A percentile compares a stretch with the other conserved stretches of the same genome.
Conservation (phyloP, 1,140 invertebrate species). For the Drosophila ambigua region DNA sequence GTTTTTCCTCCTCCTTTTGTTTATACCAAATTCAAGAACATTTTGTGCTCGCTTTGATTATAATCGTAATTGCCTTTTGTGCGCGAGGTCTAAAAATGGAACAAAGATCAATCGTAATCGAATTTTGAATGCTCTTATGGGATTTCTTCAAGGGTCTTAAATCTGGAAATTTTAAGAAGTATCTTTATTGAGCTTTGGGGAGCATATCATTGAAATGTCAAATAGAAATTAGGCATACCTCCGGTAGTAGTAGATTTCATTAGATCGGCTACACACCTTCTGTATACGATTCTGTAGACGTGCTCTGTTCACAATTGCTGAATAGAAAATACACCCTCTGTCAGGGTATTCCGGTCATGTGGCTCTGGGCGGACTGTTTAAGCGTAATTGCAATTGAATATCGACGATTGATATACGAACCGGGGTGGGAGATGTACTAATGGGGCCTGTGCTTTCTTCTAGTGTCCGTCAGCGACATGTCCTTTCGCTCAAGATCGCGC, state of each 20-base stretch:
- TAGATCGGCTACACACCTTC: too few species aligned
- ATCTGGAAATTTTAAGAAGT: not conserved
- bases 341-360: constrained; percentile 17
- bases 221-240: not conserved
- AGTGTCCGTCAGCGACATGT: constrained; percentile 59
- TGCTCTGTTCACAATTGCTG: too few species aligned
- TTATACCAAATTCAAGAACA: constrained; percentile 71
- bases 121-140: constrained; percentile 31
- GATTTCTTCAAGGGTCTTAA: constrained; percentile 4
- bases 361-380: constrained; percentile 22
- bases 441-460: constrained; percentile 11
- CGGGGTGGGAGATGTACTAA: constrained; percentile 31
- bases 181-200: constrained; percentile 10
- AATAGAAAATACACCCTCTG: constrained; percentile 3
- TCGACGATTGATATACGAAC: constrained; percentile 50
- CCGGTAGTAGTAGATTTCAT: too few species aligned
- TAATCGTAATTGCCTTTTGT: constrained; percentile 58
- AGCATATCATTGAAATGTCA: constrained; percentile 2
- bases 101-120: constrained; percentile 34
- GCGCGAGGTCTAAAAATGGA: constrained; percentile 23
- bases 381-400: constrained; percentile 59
- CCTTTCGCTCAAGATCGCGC: constrained; percentile 82
- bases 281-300: too few species aligned
- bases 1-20: constrained; percentile 66
- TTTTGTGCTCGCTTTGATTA: constrained; percentile 48